Evolutionary conservation across 2,113 vertebrate species (phyloP), one percentile per base, ranked within the genome.

Genomic region (Xiphophorus hellerii): DNA sequence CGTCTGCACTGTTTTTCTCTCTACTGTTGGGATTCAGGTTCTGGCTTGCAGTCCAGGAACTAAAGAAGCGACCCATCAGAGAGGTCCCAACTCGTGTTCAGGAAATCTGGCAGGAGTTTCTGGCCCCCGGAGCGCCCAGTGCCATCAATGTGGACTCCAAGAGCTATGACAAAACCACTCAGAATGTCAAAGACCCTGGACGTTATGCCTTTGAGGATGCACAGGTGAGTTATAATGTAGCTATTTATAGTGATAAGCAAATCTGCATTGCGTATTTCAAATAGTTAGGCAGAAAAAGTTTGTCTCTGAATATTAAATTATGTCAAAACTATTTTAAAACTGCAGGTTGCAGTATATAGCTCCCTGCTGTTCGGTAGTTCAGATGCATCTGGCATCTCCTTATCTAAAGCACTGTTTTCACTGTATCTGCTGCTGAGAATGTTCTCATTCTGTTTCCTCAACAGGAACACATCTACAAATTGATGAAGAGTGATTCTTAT

Each of bases 401-500:
- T 48, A 10, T 30, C 58, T 39, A 66, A 22, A 12, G 58, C 37
- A 35, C 22, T 27, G 28, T 31, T 33, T 62, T 30, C 20, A 2
- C 13, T 39, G 5, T 65, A 3, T 44, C 15, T 48, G n/a, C 12
- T 39, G 4, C 29, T 78, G 87, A n/a, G n/a, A n/a, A 28, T 61
- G 64, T 12, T 69, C 15, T 30, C 37, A 64, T 42, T 33, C 58
- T 77, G 30, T 69, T 44, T 83, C 71, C 64, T 1, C 54, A 9
- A 68, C 91, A 99, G 97, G 97, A 98, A 94, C 97, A 99, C 90
- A 98, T 99, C 95, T 99, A 98, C 94, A 99, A 98, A 92, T 88
- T 99, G 95, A 99, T 99, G 97, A 99, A 99, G 94, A 98, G 97
- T 90, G 97, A 99, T 91, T 98, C 97, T 74, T 99, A 99, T 83